Conservation (phyloP, 2,888 invertebrate genomes). For the Pterobdella sp. region DNA sequence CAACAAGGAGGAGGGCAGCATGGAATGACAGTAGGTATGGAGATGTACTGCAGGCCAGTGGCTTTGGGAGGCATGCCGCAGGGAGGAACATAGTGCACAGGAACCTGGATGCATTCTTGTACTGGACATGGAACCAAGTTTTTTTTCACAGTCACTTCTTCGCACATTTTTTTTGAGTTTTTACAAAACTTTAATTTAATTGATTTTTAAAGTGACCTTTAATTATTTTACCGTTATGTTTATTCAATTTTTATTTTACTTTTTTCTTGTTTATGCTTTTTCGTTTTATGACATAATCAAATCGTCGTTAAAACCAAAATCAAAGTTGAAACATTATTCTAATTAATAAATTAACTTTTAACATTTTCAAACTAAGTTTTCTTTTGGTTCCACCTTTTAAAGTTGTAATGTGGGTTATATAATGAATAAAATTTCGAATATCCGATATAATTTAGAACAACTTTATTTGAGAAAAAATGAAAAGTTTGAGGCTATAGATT, state of each 20-base stretch:
- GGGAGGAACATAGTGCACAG: constrained; percentile 22
- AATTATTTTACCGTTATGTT: neutral
- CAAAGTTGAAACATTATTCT: no score
- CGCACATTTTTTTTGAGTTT: constrained; percentile 6
- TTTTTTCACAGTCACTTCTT: neutral
- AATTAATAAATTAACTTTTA: constrained; percentile 10
- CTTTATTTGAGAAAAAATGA: neutral
- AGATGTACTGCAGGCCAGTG: constrained; percentile 22
- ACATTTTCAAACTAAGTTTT: neutral
- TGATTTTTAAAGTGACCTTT: neutral
- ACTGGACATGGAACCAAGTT: neutral
- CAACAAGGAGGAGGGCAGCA: constrained; percentile 26
- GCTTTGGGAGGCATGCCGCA: constrained; percentile 16
- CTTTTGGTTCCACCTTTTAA: no score
- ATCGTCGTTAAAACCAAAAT: neutral
- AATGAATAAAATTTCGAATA: neutral
- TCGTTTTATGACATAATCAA: neutral
- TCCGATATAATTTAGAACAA: neutral
- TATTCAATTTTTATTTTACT: neutral
- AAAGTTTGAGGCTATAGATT: neutral
- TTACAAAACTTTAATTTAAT: neutral
- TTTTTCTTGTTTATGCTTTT: no score
- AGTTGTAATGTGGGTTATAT: no score
- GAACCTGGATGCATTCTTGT: constrained; percentile 20
- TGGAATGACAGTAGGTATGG: constrained; percentile 21